Evolutionary conservation across 2,113 vertebrate species (phyloP), one percentile per base, ranked within the genome.

Genomic region (Crotalus horridus): DNA sequence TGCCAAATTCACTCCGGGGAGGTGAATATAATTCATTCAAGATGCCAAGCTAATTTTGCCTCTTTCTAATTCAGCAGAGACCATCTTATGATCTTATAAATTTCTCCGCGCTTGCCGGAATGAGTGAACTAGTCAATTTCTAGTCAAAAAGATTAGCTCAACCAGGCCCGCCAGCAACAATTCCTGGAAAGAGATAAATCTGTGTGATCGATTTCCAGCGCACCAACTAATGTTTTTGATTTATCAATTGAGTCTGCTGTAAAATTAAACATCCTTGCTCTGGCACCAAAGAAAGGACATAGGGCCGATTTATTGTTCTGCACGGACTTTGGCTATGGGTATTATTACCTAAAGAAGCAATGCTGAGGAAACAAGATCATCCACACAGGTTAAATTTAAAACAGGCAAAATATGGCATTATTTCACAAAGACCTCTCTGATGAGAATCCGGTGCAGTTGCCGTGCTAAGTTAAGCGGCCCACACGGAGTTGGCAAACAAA

Each of bases 311-410:
- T 92, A 74, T 92, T 90, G 81, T 43, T 94, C 59, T 92, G 59
- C 58, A 90, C 43, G 81, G 29, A 56, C 61, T 53, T 61, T 17
- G 23, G 56, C 51, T 48, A 53, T 33, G 88, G 59, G 39, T 81
- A 74, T 92, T 69, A 94, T 55, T 69, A 85, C 88, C 92, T 90
- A 92, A 94, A 94, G 81, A 87, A 94, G 58, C 74, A 94, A 81
- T 7, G 13, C 33, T 7, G 29, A 24, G 43, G 43, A 46, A 74
- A 81, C 13, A 33, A 91, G 55, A 88, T 53, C 39, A 74, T 29
- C 51, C 39, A 15, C 53, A 87, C 15, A 81, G 88, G 90, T 92
- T 81, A 87, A 90, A 92, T 51, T 88, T 94, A 92, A 89, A 86
- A 91, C 91, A 90, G 24, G 55, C 46, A 87, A 92, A 59, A 94